Percentiles rank a stretch among this genome's conserved stretches.
Conservation (phyloP, 1,140 invertebrate species). For the Bicyclus anynana region DNA sequence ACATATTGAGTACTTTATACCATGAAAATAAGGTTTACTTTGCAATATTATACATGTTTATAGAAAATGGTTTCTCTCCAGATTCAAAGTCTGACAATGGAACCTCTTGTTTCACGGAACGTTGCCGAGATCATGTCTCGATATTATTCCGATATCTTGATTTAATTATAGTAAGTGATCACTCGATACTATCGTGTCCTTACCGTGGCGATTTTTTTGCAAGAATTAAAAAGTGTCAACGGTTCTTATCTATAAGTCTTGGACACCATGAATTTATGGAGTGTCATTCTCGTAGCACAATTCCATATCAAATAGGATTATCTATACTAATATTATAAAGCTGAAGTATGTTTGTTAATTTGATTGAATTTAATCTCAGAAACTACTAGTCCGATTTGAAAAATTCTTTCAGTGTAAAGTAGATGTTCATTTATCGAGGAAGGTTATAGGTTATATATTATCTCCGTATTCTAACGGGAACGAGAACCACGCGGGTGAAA, state of each 20-base stretch:
- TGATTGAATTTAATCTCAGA: too few relatives aligned
- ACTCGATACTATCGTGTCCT: conserved; percentile 8
- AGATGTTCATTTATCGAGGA: too few relatives aligned
- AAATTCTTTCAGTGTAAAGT: too few relatives aligned
- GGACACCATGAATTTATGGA: not conserved
- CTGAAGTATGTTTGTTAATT: too few relatives aligned
- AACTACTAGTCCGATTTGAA: too few relatives aligned
- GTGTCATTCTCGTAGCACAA: not conserved
- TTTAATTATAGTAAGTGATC: conserved; percentile 25
- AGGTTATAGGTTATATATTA: too few relatives aligned
- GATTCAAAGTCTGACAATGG: conserved; percentile 68
- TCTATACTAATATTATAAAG: too few relatives aligned
- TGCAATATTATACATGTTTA: not conserved
- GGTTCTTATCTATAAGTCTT: not conserved
- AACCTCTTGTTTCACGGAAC: conserved; percentile 65
- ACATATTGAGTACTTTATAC: not conserved
- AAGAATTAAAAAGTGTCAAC: conserved; percentile 5
- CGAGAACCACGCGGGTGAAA: too few relatives aligned
- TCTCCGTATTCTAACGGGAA: too few relatives aligned
- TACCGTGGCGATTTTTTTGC: not conserved
- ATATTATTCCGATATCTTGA: conserved; percentile 22
- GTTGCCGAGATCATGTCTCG: conserved; percentile 17
- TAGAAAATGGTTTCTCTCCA: conserved; percentile 36
- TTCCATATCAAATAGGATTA: too few relatives aligned
- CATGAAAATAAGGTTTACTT: conserved; percentile 9